phyloP scores from a whole-genome alignment of 2,888 invertebrate genomes.

The Torymus tubicola region DNA sequence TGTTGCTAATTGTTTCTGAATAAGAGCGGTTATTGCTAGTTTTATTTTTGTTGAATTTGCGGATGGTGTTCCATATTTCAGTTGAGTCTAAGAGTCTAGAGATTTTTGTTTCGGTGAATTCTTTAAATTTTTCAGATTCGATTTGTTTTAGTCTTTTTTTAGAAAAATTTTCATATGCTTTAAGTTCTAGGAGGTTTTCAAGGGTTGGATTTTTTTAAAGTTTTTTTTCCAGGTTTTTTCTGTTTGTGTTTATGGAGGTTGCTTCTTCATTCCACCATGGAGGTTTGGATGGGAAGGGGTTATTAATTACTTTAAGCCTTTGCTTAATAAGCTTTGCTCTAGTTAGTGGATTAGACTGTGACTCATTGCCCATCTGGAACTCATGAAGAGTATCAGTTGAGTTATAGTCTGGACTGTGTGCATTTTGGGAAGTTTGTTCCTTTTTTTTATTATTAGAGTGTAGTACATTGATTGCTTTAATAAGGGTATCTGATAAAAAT shows the following conservation, averaged over 20 bases:
- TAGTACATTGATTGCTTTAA: too few relatives aligned
- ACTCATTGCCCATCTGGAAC: too few relatives aligned
- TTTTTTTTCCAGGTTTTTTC: background rate
- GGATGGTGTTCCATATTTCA: background rate
- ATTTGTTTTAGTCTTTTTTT: constrained; percentile 1
- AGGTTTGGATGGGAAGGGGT: background rate
- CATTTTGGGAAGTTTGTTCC: too few relatives aligned
- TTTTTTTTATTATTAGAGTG: too few relatives aligned
- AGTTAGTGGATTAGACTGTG: background rate
- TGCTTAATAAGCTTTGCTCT: background rate
- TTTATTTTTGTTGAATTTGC: too few relatives aligned
- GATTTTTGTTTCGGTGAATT: background rate
- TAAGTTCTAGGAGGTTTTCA: background rate
- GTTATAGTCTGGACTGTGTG: too few relatives aligned
- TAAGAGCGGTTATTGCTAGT: too few relatives aligned
- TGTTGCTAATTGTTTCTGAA: too few relatives aligned
- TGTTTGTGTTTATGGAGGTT: background rate
- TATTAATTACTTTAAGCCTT: background rate
- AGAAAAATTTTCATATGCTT: background rate
- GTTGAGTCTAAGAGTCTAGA: background rate
- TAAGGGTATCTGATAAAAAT: background rate
- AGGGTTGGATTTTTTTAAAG: background rate
- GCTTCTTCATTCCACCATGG: constrained; percentile 6
- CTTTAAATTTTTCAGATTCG: background rate
- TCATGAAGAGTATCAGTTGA: too few relatives aligned